phyloP scores from a whole-genome alignment of 2,888 invertebrate genomes.

The Blera fallax region DNA sequence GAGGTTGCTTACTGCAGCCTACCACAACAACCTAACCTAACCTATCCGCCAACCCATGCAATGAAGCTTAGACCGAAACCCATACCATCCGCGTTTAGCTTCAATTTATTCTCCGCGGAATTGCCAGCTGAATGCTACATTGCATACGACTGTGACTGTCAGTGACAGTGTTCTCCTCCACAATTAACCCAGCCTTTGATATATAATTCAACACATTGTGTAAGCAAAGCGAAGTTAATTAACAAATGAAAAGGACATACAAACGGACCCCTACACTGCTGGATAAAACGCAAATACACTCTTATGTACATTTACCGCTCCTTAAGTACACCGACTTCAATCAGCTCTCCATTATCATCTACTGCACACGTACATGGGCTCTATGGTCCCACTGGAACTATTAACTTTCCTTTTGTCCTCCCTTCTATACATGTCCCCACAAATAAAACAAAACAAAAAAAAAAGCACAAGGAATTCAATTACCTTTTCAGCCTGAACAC shows the following conservation, averaged over 20 bases:
- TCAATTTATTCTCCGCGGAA: too few species aligned
- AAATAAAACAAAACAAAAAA: not conserved
- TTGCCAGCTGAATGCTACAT: too few species aligned
- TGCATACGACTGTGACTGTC: too few species aligned
- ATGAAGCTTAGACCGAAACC: too few species aligned
- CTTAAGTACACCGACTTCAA: not conserved
- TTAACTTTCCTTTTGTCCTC: not conserved
- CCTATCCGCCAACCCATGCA: too few species aligned
- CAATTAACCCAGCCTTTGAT: too few species aligned
- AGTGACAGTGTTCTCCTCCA: too few species aligned
- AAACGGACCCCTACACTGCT: not conserved
- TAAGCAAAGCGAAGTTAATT: too few species aligned
- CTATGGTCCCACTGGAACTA: not conserved
- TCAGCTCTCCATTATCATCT: not conserved
- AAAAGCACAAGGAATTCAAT: constrained; percentile 20
- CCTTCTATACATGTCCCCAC: not conserved
- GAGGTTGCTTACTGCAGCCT: too few species aligned
- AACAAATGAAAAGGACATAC: not conserved
- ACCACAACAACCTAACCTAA: too few species aligned
- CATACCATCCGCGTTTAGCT: too few species aligned
- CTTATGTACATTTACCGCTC: not conserved
- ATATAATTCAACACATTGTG: too few species aligned
- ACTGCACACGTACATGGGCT: not conserved
- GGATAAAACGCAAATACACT: not conserved
- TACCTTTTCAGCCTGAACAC: constrained; percentile 62